A percentile compares a stretch with the other conserved stretches of the same genome.
Conservation (phyloP, 2,797 vertebrate genomes). For the Sebastes trivittatus region DNA sequence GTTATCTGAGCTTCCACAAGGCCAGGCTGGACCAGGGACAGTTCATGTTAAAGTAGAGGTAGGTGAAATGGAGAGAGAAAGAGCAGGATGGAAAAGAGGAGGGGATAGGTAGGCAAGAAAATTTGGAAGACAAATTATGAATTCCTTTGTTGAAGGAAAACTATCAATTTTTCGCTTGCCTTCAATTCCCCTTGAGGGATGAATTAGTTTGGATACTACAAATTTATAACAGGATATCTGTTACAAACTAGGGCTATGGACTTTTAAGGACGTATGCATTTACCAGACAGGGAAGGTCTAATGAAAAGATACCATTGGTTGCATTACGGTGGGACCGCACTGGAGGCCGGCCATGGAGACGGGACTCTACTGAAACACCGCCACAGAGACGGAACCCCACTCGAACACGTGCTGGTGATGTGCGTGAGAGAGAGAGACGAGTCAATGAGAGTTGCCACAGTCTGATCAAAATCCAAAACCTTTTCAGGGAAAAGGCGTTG, state of each 20-base stretch:
- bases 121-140: background rate
- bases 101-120: background rate
- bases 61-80: background rate
- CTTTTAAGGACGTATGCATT: background rate
- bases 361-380: too few species aligned
- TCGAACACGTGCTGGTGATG: too few species aligned
- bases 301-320: background rate
- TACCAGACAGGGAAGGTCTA: background rate
- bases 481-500: too few species aligned
- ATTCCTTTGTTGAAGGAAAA: background rate
- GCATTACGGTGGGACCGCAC: background rate
- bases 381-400: too few species aligned
- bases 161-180: background rate
- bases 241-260: background rate
- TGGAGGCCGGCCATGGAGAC: too few species aligned
- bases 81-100: background rate
- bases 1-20: conserved; percentile 40
- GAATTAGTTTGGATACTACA: background rate
- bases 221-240: background rate
- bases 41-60: background rate
- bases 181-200: background rate
- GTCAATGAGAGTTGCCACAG: too few species aligned
- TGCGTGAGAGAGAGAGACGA: too few species aligned
- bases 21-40: conserved; percentile 3
- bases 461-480: too few species aligned